Percentiles rank a stretch among this genome's conserved stretches.
These are phyloP conservation scores for Alosa alosa DNA, from an alignment of 2,113 vertebrate species.

Conservation along the genomic window DNA sequence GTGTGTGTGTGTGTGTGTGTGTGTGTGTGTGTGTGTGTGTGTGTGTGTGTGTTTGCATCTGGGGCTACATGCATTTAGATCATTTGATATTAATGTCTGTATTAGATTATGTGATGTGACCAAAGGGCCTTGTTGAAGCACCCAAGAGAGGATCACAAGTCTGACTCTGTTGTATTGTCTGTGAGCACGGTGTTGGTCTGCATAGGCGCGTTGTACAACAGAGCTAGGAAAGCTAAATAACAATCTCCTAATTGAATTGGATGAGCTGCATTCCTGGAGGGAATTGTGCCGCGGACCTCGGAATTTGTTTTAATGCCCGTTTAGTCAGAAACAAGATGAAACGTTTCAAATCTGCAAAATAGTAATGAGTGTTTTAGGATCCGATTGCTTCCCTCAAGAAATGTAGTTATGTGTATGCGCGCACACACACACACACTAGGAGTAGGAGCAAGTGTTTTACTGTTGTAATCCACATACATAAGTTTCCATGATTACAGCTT, in stretches of 20 bases:
- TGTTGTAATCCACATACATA: not conserved
- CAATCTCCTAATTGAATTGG: constrained; percentile 12
- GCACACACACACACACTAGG: not conserved
- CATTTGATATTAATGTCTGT: constrained; percentile 15
- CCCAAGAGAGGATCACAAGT: not conserved
- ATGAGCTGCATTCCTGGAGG: not conserved
- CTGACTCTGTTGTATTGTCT: not conserved
- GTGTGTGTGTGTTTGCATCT: not conserved
- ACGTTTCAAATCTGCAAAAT: not conserved
- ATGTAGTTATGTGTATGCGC: not conserved
- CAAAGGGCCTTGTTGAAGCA: constrained; percentile 1
- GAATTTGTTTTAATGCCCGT: not conserved
- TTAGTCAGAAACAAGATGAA: not conserved
- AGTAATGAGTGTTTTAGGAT: not conserved
- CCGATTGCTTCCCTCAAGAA: not conserved
- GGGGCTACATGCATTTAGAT: constrained; percentile 5
- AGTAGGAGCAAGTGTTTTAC: not conserved
- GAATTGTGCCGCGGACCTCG: not conserved
- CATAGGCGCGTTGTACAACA: not conserved
- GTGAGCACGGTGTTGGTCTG: not conserved
- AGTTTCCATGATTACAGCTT: not conserved
- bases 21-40: not conserved
- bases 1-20: not conserved
- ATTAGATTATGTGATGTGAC: constrained; percentile 17
- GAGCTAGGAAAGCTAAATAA: not conserved